Conservation (phyloP, 1,140 invertebrate genomes). For the Caenorhabditis latens region DNA sequence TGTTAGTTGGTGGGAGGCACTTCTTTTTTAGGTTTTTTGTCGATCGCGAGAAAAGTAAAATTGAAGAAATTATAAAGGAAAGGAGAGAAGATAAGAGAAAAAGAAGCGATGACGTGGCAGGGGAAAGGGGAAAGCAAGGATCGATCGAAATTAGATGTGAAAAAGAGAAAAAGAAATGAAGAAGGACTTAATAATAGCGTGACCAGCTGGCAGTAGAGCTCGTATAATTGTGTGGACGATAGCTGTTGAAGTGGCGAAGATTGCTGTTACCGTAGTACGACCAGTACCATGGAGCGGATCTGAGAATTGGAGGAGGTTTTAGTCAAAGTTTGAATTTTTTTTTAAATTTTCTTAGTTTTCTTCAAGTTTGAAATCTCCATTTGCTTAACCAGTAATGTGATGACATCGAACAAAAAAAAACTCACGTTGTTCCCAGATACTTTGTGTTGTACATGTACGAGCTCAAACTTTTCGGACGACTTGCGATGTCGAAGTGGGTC, state of each 20-base stretch:
- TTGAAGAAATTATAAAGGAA: not conserved
- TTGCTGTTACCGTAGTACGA: conserved; percentile 63
- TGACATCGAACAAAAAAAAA: not conserved
- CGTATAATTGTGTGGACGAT: conserved; percentile 64
- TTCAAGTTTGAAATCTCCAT: too few relatives aligned
- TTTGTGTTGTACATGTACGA: conserved; percentile 58
- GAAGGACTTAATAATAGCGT: conserved; percentile 57
- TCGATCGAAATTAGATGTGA: not conserved
- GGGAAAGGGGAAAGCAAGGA: not conserved
- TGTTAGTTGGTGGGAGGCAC: not conserved
- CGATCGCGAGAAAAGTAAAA: conserved; percentile 2
- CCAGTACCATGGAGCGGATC: conserved; percentile 62
- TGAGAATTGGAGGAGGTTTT: conserved; percentile 14
- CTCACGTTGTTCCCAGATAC: conserved; percentile 58
- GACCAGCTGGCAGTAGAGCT: conserved; percentile 54
- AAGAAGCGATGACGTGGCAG: conserved; percentile 1
- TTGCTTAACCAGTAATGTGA: too few relatives aligned
- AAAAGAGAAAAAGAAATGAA: not conserved
- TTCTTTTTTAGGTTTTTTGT: not conserved
- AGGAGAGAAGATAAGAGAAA: not conserved
- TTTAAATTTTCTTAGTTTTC: too few relatives aligned
- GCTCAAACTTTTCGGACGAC: conserved; percentile 62
- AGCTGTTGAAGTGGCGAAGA: conserved; percentile 69
- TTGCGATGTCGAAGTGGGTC: conserved; percentile 63
- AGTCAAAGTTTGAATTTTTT: too few relatives aligned